phyloP scores from a whole-genome alignment of 2,797 vertebrate species.

The Pseudochromis fuscus region DNA sequence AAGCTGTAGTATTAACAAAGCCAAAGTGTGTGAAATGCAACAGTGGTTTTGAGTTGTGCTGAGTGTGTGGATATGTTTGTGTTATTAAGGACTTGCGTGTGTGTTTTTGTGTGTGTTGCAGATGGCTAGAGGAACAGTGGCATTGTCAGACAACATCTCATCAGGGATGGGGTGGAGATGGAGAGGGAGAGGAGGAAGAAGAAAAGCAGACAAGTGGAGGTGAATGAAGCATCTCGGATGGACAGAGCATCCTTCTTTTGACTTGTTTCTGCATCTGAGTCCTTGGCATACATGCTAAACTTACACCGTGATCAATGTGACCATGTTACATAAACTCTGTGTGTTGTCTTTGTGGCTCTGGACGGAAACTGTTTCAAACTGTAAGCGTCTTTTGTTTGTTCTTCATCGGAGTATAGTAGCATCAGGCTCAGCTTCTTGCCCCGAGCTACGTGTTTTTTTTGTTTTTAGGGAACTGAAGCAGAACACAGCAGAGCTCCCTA shows the following conservation, averaged over 20 bases:
- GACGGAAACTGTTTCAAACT: conserved; percentile 20
- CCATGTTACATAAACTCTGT: background rate
- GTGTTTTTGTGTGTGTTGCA: conserved; percentile 54
- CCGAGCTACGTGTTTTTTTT: conserved; percentile 53
- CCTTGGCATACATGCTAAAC: conserved; percentile 5
- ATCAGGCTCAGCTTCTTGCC: conserved; percentile 66
- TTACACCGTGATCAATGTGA: background rate
- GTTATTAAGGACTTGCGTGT: conserved; percentile 21
- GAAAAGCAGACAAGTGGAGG: conserved; percentile 41
- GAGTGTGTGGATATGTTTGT: conserved; percentile 14
- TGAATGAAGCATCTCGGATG: conserved; percentile 28
- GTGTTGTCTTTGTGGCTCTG: background rate
- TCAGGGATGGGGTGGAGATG: conserved; percentile 59
- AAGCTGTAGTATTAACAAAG: too few relatives aligned
- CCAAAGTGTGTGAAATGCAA: background rate
- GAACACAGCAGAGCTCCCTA: conserved; percentile 43
- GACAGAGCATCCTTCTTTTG: conserved; percentile 25
- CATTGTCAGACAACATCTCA: conserved; percentile 75
- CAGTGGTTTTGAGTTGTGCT: background rate
- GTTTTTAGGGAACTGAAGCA: conserved; percentile 62
- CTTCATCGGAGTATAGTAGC: conserved; percentile 56
- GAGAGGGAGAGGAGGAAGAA: conserved; percentile 29
- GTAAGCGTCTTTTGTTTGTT: conserved; percentile 55
- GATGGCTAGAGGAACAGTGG: conserved; percentile 74
- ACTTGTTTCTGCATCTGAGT: conserved; percentile 9